Conservation (phyloP, 2,113 vertebrate species). For the Nyctereutes procyonoides region DNA sequence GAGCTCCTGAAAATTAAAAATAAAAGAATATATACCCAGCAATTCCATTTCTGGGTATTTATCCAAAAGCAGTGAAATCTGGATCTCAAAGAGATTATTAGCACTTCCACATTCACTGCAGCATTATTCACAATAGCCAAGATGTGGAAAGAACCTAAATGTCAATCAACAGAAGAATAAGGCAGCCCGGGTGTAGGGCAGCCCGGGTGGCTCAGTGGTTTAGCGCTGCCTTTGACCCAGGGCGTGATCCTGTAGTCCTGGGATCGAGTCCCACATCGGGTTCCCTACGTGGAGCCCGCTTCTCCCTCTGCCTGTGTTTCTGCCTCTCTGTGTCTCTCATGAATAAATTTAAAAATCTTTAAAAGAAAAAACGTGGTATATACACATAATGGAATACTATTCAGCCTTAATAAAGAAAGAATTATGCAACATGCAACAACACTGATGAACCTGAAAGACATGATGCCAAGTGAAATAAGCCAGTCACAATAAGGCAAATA, state of each 20-base stretch:
- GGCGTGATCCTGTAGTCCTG: no score
- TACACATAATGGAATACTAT: not conserved
- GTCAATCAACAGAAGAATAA: not conserved
- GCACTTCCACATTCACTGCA: not conserved
- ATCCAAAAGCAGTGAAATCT: not conserved
- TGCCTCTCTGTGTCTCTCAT: no score
- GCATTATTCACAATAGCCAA: not conserved
- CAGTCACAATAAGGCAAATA: not conserved
- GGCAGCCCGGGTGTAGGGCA: not conserved
- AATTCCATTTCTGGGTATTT: not conserved
- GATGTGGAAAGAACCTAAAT: not conserved
- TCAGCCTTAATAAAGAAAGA: not conserved
- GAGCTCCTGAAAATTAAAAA: not conserved
- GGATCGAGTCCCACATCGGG: no score
- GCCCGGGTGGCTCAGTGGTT: no score
- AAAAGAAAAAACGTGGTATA: not conserved
- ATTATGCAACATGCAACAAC: not conserved
- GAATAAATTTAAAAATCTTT: no score
- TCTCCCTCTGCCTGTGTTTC: no score
- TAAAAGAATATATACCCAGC: not conserved
- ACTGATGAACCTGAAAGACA: not conserved
- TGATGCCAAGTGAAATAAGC: not conserved
- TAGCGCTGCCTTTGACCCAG: no score
- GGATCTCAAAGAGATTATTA: not conserved
- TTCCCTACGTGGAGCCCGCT: no score